A percentile compares a stretch with the other conserved stretches of the same genome.
Evolutionary conservation across 2,888 invertebrate species (phyloP).

Genomic region (Acanthoscelides obtectus): DNA sequence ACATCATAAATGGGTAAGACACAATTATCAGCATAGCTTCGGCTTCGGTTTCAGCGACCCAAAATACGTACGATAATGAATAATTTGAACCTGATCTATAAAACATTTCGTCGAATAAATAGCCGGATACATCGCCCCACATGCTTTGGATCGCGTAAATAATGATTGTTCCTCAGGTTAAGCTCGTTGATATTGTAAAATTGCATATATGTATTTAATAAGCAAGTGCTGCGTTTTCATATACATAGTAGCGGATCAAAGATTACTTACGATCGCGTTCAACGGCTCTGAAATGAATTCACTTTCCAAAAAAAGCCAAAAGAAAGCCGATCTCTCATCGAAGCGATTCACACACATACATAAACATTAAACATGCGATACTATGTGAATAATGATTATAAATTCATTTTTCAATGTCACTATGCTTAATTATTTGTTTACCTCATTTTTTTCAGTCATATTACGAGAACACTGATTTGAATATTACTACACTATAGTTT

Average conservation of each 20-base stretch:
- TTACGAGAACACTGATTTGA: not conserved
- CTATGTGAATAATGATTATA: not conserved
- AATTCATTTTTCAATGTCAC: not conserved
- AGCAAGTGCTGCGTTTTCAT: not conserved
- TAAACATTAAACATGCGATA: not conserved
- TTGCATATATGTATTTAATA: too few relatives aligned
- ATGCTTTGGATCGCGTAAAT: too few relatives aligned
- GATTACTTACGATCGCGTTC: not conserved
- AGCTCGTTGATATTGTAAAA: too few relatives aligned
- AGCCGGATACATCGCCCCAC: too few relatives aligned
- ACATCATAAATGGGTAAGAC: too few relatives aligned
- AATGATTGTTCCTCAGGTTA: too few relatives aligned
- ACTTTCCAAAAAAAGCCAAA: not conserved
- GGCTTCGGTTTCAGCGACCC: too few relatives aligned
- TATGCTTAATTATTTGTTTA: not conserved
- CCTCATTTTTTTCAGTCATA: not conserved
- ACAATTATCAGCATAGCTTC: too few relatives aligned
- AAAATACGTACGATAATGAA: too few relatives aligned
- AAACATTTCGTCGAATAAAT: too few relatives aligned
- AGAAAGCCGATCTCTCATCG: not conserved
- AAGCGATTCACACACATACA: not conserved
- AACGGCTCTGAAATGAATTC: not conserved
- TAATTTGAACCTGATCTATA: too few relatives aligned
- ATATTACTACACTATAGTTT: not conserved
- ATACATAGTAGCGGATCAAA: not conserved